Evolutionary conservation across 1,140 invertebrate genomes (phyloP).

Genomic region (Zaprionus taronus): DNA sequence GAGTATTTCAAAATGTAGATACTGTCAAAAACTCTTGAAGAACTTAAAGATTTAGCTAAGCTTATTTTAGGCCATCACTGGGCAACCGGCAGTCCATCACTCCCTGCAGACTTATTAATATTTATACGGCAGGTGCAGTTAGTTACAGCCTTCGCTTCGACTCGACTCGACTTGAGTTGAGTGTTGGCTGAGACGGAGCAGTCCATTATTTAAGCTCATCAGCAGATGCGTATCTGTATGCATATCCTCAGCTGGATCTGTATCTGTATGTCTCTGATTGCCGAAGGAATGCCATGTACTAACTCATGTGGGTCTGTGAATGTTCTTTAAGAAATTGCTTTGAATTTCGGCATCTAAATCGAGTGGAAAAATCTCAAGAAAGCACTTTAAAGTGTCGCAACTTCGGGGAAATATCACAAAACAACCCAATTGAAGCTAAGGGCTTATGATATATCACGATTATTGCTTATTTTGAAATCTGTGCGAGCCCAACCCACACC

Average conservation of each 20-base stretch:
- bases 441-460: conserved; percentile 75
- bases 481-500: conserved; percentile 5
- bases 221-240: not conserved
- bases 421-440: conserved; percentile 28
- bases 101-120: conserved; percentile 11
- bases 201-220: conserved; percentile 16
- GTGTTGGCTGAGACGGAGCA: not conserved
- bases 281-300: not conserved
- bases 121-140: conserved; percentile 21
- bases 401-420: conserved; percentile 1
- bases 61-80: not conserved
- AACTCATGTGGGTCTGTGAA: not conserved
- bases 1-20: not conserved
- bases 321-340: not conserved
- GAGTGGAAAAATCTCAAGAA: not conserved
- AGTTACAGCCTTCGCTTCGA: conserved; percentile 11
- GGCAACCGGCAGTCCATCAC: not conserved
- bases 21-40: not conserved
- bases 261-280: not conserved
- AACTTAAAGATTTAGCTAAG: too few species aligned
- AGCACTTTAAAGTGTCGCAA: conserved; percentile 20
- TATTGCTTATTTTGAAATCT: conserved; percentile 73
- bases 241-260: not conserved
- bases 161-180: conserved; percentile 9
- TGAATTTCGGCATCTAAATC: not conserved